Evolutionary conservation across 2,113 vertebrate species (phyloP), one percentile per base, ranked within the genome.

Genomic region (Gymnogyps californianus): DNA sequence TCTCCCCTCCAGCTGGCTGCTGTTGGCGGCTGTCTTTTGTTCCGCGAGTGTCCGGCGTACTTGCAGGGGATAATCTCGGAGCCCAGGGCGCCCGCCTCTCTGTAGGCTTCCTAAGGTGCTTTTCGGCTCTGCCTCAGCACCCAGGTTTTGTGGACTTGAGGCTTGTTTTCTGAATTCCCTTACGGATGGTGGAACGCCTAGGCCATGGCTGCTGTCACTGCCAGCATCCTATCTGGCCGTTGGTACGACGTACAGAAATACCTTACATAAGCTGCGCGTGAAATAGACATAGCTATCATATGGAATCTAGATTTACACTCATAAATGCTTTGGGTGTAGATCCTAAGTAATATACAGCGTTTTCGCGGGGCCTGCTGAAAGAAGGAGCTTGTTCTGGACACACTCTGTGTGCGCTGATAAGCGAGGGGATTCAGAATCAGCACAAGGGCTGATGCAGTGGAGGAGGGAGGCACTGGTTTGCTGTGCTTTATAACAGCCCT

Each of bases 21-120:
- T 65, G 95, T 11, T 13, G 86, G 94, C 92, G 18, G 94, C 96
- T 86, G 94, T 1, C 88, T 69, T 96, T 96, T 96, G 96, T 96
- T 93, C 72, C 72, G 83, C 22, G 44, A 11, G 70, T 2, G 93
- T 38, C 77, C 72, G 81, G 77, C 76, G 36, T 16, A 7, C 47
- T 11, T 2, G 57, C 65, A 0, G 71, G 57, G 32, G 62, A 1
- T 5, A 3, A 9, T 6, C 29, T 5, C 47, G 28, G 24, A 6
- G 58, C 67, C 10, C 82, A 0, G 64, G 59, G 79, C 46, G 55
- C 25, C 79, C 40, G 55, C 25, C 79, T 29, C 71, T 55, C 47
- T 1, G 62, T 0, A 15, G 59, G 15, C 6, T 4, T 18, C 16
- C 34, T 1, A 5, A 34, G 79, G 4, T 15, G 80, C 49, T 65